Percentiles rank a stretch among this genome's conserved stretches.
These are phyloP conservation scores for Odontamblyopus rebecca DNA, from an alignment of 2,797 vertebrate genomes.

Conservation along the genomic window DNA sequence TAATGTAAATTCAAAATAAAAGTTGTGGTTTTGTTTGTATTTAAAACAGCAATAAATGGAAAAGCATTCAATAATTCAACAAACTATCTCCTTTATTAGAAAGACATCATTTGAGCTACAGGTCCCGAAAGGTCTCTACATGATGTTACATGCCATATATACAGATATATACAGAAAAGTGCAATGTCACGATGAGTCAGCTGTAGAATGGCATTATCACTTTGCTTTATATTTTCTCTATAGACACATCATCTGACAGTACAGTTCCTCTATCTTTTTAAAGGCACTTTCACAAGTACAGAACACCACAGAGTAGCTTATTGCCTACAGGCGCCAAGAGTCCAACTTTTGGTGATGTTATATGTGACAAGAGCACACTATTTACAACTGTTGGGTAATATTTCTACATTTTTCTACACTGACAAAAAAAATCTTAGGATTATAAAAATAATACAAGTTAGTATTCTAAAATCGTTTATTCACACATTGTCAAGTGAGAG, in stretches of 20 bases:
- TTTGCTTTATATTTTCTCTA: conserved; percentile 56
- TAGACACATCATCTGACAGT: conserved; percentile 53
- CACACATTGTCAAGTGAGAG: conserved; percentile 58
- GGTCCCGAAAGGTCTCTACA: conserved; percentile 84
- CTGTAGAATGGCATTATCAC: conserved; percentile 76
- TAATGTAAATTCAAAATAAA: conserved; percentile 8
- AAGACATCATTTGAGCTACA: conserved; percentile 86
- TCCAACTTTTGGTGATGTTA: conserved; percentile 51
- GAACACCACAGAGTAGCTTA: conserved; percentile 80
- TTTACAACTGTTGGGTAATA: conserved; percentile 49
- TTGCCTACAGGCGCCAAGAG: conserved; percentile 82
- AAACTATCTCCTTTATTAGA: conserved; percentile 98
- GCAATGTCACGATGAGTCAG: conserved; percentile 93
- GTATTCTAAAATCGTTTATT: conserved; percentile 61
- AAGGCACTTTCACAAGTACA: conserved; percentile 99
- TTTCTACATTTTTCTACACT: conserved; percentile 52
- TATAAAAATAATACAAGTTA: conserved; percentile 70
- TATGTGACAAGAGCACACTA: conserved; percentile 54
- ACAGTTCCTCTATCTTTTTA: conserved; percentile 85
- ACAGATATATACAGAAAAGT: conserved; percentile 98
- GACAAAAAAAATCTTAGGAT: conserved; percentile 41
- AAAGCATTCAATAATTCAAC: conserved; percentile 54
- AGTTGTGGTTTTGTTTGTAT: neutral
- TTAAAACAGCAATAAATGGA: conserved; percentile 21
- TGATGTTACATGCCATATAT: conserved; percentile 95